Evolutionary conservation across 1,140 invertebrate species (phyloP), one percentile per base, ranked within the genome.

Genomic region (Bombus sibiricus): DNA sequence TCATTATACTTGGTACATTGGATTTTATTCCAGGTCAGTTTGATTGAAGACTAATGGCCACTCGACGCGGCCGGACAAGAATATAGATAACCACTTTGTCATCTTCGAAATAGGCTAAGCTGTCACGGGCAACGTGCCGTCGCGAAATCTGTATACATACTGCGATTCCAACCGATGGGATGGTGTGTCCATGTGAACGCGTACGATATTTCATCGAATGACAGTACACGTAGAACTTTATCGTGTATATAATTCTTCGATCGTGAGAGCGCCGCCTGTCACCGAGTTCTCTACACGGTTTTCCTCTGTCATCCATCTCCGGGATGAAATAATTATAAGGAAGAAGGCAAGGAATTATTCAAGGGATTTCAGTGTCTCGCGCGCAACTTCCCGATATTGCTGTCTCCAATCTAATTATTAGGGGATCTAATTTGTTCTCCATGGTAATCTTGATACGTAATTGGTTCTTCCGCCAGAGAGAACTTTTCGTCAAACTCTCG

Each of bases 11-110:
- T 10, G 57, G 37, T 66, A 41, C 32, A 77, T 32, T 41, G 41
- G 22, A 47, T 62, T 76, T 69, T 41, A 83, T 77, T 57, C 53
- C 25, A 59, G 76, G 12, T 22, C 12, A 37, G n/a, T 53, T 68
- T 74, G 68, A 81, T 80, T 37, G 83, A 79, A 80, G 83, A 80
- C 66, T 80, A 81, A 85, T 81, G 71, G 83, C 41, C 57, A 57
- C 77, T 79, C 78, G 77, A 85, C 71, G 43, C 22, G 34, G 1
- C 8, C 32, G 69, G 57, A 57, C 69, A 75, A 82, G 59, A 57
- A 81, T 86, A 75, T 75, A 76, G 73, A 84, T 71, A 84, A 71
- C 83, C 80, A 86, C 71, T 86, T 86, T 82, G 78, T 86, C 85
- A 86, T 86, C 73, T 69, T 71, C 72, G 72, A 75, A 86, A 86